Conservation (phyloP, 2,113 vertebrate genomes). For the Charadrius vociferus region DNA sequence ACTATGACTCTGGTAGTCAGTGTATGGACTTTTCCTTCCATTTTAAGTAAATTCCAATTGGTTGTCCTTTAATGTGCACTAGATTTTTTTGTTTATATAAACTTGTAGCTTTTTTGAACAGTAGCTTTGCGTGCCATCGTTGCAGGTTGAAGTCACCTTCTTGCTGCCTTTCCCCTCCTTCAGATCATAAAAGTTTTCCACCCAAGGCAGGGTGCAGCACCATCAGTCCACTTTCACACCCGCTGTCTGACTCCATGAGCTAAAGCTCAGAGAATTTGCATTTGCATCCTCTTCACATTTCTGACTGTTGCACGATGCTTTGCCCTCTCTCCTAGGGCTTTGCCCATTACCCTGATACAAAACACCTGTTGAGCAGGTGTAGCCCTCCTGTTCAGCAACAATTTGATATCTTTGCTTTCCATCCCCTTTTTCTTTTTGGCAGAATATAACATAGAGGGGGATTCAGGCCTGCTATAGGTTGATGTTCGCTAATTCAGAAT, state of each 20-base stretch:
- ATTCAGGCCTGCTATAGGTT: background rate
- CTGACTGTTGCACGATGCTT: background rate
- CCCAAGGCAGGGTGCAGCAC: background rate
- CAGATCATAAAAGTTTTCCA: background rate
- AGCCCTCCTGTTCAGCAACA: background rate
- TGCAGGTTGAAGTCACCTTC: background rate
- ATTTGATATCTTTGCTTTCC: background rate
- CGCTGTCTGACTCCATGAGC: background rate
- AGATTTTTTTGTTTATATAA: background rate
- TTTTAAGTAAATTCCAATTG: background rate
- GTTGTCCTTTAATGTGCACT: background rate
- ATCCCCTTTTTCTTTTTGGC: background rate
- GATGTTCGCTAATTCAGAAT: background rate
- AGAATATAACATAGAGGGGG: background rate
- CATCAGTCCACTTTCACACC: background rate
- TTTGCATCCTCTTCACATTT: background rate
- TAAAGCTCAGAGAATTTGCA: background rate
- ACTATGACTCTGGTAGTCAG: background rate
- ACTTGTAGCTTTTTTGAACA: background rate
- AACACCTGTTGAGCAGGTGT: too few relatives aligned
- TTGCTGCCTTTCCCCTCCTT: background rate
- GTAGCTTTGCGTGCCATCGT: background rate
- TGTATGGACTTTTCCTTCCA: background rate
- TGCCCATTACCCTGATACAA: background rate
- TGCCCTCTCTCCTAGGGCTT: background rate